Base-by-base conservation (phyloP, 2,888 invertebrate species). In the Drosophila multiciliata region DNA sequence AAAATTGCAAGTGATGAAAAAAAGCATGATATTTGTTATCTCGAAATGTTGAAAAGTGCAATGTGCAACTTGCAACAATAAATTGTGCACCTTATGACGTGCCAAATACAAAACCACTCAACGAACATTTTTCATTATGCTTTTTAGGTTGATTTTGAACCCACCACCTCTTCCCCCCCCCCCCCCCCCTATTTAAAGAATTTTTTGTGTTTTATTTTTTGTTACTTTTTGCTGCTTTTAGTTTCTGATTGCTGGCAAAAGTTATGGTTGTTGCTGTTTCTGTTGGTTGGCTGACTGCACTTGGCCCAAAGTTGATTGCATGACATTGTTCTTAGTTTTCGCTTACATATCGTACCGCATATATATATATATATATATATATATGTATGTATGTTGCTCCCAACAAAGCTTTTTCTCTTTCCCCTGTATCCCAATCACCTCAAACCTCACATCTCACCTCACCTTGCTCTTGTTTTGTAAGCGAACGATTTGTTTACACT, bases 231-330 rank as follows among this genome's bases (percentile, higher is more conserved):
- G 29, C 12, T n/a, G 54, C 58, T 76, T 69, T 75, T 57, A 63
- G 75, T 66, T 73, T 66, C 59, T 70, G 72, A 68, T 77, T 72
- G 80, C 57, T 60, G 62, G 54, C 55, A 48, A 57, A 62, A 45
- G 42, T 58, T 55, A 38, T 55, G 67, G 70, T 66, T 81, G 67
- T 58, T 63, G 48, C 38, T 65, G 71, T 40, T 73, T 66, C 50
- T 71, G 63, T 63, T 72, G 66, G 63, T 58, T 71, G 76, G 55
- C 57, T 73, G 75, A 78, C 64, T 80, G 84, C 86, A 86, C 83
- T 86, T 88, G 81, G 84, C 86, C 88, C 74, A 88, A 84, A 84
- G 84, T 88, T 84, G 84, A 84, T 84, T 84, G 84, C 84, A 84
- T 88, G 84, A 86, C 84, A 84, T 84, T 88, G 84, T 84, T 84